phyloP scores from a whole-genome alignment of 2,888 invertebrate species.

The Embidobia sp. region DNA sequence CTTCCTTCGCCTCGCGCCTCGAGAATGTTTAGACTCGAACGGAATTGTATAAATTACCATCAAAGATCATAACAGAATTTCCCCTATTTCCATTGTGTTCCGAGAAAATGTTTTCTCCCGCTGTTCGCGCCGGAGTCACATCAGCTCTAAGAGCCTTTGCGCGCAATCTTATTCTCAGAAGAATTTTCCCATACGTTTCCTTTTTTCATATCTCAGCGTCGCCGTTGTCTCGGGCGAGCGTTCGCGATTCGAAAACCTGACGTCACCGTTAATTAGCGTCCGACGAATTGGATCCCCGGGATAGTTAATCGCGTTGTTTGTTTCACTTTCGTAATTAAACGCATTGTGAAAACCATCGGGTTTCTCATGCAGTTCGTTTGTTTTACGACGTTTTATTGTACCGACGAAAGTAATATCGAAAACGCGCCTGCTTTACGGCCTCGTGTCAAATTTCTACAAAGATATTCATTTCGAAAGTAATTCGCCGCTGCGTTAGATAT shows the following conservation, averaged over 20 bases:
- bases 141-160: slow-evolving; percentile 18
- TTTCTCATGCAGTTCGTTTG: slow-evolving; percentile 25
- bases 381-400: slow-evolving; percentile 21
- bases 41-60: slow-evolving; percentile 53
- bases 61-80: slow-evolving; percentile 50
- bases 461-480: slow-evolving; percentile 20
- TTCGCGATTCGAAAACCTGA: slow-evolving; percentile 13
- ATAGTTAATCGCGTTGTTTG: slow-evolving; percentile 40
- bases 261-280: slow-evolving; percentile 47
- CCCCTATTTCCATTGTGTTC: slow-evolving; percentile 38
- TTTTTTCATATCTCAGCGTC: not conserved
- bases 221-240: no score
- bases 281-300: slow-evolving; percentile 33
- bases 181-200: slow-evolving; percentile 22
- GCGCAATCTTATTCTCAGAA: slow-evolving; percentile 33
- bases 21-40: no score
- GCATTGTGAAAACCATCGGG: slow-evolving; percentile 28
- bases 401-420: slow-evolving; percentile 29
- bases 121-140: slow-evolving; percentile 5
- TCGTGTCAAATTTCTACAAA: slow-evolving; percentile 28
- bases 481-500: slow-evolving; percentile 14
- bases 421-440: slow-evolving; percentile 3
- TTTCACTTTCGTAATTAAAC: slow-evolving; percentile 47
- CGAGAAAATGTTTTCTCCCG: slow-evolving; percentile 39
- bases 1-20: no score